Conservation (phyloP, 2,888 invertebrate genomes). For the Nudaria mundana region DNA sequence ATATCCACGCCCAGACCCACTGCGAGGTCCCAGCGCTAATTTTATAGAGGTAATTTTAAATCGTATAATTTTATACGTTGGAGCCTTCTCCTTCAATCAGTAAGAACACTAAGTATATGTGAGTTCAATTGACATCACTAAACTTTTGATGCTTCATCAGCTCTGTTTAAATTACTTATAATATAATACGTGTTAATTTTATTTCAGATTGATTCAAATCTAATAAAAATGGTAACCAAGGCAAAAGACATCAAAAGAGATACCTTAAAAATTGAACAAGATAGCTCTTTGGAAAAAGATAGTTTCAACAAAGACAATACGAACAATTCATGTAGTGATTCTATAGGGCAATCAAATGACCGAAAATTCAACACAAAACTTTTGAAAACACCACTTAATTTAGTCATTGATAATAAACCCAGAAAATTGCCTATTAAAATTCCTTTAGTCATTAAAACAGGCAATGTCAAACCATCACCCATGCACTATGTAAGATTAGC, state of each 20-base stretch:
- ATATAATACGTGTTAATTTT: too few species aligned
- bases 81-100: too few species aligned
- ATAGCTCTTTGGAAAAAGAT: not conserved
- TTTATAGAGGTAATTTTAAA: too few species aligned
- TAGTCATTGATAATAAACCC: slow-evolving; percentile 8
- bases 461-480: slow-evolving; percentile 6
- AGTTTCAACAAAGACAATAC: not conserved
- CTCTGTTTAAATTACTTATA: too few species aligned
- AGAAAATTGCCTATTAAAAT: slow-evolving; percentile 13
- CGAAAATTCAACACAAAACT: not conserved
- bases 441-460: slow-evolving; percentile 19
- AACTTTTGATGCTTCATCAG: too few species aligned
- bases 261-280: not conserved
- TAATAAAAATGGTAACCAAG: not conserved
- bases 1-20: too few species aligned
- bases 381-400: slow-evolving; percentile 5
- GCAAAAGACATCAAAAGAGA: not conserved
- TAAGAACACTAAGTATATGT: too few species aligned
- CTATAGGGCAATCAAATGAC: slow-evolving; percentile 2
- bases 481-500: slow-evolving; percentile 15
- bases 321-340: slow-evolving; percentile 1
- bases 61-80: too few species aligned
- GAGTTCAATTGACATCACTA: too few species aligned
- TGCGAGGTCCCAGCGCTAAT: too few species aligned
- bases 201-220: slow-evolving; percentile 3